Percentiles rank a stretch among this genome's conserved stretches.
Conservation (phyloP, 2,888 invertebrate genomes). For the Apeira syringaria region DNA sequence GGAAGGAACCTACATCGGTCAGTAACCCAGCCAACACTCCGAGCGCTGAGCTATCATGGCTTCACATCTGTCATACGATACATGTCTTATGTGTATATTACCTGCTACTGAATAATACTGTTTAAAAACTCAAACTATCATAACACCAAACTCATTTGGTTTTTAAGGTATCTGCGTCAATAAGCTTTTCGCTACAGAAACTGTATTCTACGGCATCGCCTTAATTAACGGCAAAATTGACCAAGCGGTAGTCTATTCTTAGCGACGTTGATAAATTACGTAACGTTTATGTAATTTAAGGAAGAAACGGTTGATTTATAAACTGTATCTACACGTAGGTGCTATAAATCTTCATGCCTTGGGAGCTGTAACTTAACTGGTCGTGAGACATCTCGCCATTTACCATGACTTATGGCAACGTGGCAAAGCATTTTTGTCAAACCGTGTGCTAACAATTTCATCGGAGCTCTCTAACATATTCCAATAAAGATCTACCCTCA, state of each 20-base stretch:
- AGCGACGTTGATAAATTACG: conserved; percentile 19
- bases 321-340: conserved; percentile 53
- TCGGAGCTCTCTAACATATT: conserved; percentile 32
- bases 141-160: no score
- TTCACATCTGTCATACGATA: no score
- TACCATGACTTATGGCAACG: conserved; percentile 56
- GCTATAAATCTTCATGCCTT: conserved; percentile 54
- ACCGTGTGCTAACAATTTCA: conserved; percentile 43
- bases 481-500: conserved; percentile 19
- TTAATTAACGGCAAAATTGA: conserved; percentile 38
- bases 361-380: conserved; percentile 53
- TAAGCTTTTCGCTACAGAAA: no score
- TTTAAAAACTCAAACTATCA: no score
- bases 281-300: conserved; percentile 27
- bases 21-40: no score
- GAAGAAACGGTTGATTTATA: conserved; percentile 44
- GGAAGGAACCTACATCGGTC: no score
- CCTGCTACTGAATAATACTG: no score
- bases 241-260: conserved; percentile 22
- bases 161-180: conserved; percentile 35
- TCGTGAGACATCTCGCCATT: conserved; percentile 48
- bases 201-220: no score
- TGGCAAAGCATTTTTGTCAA: conserved; percentile 51
- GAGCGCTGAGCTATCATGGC: no score
- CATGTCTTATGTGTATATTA: no score